Conservation (phyloP, 2,113 vertebrate genomes). For the Albula goreensis region DNA sequence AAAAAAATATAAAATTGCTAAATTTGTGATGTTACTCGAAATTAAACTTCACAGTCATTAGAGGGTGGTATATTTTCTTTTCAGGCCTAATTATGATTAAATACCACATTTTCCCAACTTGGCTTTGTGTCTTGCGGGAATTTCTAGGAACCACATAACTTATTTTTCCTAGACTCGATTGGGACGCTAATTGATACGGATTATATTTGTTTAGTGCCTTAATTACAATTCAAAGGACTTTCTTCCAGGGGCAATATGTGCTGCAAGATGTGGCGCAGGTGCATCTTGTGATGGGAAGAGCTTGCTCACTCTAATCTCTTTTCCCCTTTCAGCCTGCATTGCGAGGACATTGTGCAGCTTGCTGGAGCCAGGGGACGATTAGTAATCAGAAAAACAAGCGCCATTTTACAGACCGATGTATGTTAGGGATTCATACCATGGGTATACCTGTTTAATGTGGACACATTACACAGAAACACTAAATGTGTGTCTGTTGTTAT, state of each 20-base stretch:
- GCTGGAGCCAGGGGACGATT: background rate
- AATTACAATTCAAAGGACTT: constrained; percentile 32
- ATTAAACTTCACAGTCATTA: background rate
- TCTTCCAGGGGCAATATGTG: background rate
- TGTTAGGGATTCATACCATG: background rate
- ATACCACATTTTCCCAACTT: constrained; percentile 20
- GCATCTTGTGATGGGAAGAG: background rate
- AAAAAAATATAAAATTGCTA: background rate
- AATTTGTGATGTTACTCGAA: constrained; percentile 4
- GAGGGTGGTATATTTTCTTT: constrained; percentile 8
- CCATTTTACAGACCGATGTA: background rate
- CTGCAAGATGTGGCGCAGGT: background rate
- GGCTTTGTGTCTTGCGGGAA: constrained; percentile 26
- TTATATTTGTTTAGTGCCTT: constrained; percentile 31
- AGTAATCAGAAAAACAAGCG: background rate
- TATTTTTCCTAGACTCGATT: constrained; percentile 15
- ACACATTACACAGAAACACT: background rate
- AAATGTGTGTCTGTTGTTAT: background rate
- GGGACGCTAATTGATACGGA: constrained; percentile 29
- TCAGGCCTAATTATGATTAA: constrained; percentile 29
- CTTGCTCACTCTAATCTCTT: constrained; percentile 4
- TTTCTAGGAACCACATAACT: constrained; percentile 23
- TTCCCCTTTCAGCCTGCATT: background rate
- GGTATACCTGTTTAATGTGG: background rate
- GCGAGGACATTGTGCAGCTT: background rate